A percentile compares a stretch with the other conserved stretches of the same genome.
phyloP scores from a whole-genome alignment of 2,113 vertebrate species.

The Podocnemis expansa region DNA sequence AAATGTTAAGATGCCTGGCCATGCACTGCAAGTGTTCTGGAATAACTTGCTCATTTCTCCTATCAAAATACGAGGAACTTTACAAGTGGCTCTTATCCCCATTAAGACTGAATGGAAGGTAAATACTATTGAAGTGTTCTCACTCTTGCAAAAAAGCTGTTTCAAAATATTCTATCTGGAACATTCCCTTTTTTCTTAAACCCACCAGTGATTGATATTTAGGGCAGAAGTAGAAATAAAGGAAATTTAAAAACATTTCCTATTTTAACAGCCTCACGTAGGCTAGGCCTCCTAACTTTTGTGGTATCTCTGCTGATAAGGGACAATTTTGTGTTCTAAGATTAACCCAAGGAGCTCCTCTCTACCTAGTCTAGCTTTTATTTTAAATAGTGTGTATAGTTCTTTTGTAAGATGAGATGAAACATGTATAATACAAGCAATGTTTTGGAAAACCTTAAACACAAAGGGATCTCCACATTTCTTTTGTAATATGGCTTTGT shows the following conservation, averaged over 20 bases:
- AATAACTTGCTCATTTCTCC: neutral
- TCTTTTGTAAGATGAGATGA: neutral
- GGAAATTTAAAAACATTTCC: neutral
- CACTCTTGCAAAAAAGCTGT: neutral
- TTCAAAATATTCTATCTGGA: neutral
- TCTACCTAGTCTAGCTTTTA: neutral
- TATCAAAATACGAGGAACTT: neutral
- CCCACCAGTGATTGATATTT: neutral
- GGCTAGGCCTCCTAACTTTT: neutral
- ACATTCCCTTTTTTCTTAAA: neutral
- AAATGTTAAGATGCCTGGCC: neutral
- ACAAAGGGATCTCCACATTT: neutral
- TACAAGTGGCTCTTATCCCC: neutral
- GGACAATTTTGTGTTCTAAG: rapidly evolving
- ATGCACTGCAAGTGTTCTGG: neutral
- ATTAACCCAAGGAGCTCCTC: neutral
- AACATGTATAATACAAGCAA: neutral
- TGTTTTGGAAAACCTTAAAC: neutral
- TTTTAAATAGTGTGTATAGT: rapidly evolving
- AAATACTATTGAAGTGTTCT: neutral
- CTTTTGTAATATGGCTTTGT: neutral
- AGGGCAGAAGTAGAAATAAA: neutral
- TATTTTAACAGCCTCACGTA: neutral
- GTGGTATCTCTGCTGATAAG: neutral
- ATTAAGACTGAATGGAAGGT: neutral